Evolutionary conservation across 1,140 invertebrate species (phyloP), one percentile per base, ranked within the genome.

Genomic region (Monochamus saltuarius): DNA sequence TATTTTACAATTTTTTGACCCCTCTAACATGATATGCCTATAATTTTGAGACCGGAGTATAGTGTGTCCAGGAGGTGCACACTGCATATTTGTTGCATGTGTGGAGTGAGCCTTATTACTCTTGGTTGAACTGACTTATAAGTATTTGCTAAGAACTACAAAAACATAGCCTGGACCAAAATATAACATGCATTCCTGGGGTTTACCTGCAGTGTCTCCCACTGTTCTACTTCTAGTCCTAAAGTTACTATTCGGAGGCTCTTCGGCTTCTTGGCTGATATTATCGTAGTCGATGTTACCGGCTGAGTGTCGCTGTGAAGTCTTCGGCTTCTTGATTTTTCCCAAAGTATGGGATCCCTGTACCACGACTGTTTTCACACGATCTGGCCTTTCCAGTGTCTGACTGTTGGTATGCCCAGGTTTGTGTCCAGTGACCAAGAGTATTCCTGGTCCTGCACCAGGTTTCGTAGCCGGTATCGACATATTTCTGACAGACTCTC

Each of bases 401-500:
- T 75, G 75, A 55, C 73, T 64, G 42, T 66, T 70, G 11, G 65
- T 36, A 14, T 62, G 43, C 34, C 61, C 62, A 74, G 78, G 67
- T 79, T 84, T 56, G 73, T 79, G 54, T 7, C 73, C 76, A 2
- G 72, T 75, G 3, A 73, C 73, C 7, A 77, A 56, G 7, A 77
- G 50, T n/a, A 77, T 75, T 49, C 70, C 66, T 11, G 75, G 62
- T 39, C 79, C 77, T 50, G 75, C 64, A 37, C 79, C 80, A 38
- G 85, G 88, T 67, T 89, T 89, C 35, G 86, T 89, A 60, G 87
- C 86, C 59, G 94, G 93, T 79, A 96, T 91, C 70, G 89, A 94
- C 93, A 95, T 96, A 72, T 95, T 95, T 64, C 93, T 84, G 9
- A 96, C 94, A 56, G 91, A 94, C 78, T 98, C 95, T 56, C 95